Percentiles rank a stretch among this genome's conserved stretches.
phyloP scores from a whole-genome alignment of 2,888 invertebrate genomes.

The Megalurothrips usitatus region DNA sequence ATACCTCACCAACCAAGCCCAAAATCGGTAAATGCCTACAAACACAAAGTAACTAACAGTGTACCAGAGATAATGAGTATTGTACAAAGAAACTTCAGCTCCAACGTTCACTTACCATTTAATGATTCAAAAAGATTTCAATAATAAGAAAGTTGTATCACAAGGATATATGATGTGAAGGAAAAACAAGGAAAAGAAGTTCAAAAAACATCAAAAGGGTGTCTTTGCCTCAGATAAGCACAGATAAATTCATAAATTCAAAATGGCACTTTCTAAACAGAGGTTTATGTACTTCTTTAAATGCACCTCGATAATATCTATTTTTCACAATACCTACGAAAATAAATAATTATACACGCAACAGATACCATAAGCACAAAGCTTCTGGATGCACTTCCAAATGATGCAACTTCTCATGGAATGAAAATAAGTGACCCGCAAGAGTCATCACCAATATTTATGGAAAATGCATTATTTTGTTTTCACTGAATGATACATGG shows the following conservation, averaged over 20 bases:
- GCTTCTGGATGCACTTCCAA: neutral
- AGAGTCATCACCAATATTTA: neutral
- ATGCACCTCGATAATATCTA: slow-evolving; percentile 2
- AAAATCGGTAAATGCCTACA: too few species aligned
- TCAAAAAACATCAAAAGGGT: neutral
- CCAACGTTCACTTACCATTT: neutral
- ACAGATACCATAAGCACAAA: neutral
- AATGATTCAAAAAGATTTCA: neutral
- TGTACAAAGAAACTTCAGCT: too few species aligned
- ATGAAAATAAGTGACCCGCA: neutral
- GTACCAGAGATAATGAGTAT: too few species aligned
- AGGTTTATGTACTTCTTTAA: neutral
- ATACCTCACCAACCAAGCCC: too few species aligned
- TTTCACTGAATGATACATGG: too few species aligned
- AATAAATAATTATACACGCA: neutral
- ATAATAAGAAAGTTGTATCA: neutral
- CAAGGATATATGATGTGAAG: neutral
- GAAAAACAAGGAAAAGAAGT: neutral
- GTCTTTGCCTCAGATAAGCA: neutral
- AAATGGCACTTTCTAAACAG: neutral
- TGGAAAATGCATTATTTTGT: too few species aligned
- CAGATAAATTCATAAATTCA: neutral
- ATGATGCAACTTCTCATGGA: neutral
- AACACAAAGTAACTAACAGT: too few species aligned
- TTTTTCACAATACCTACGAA: neutral